These are phyloP conservation scores for Proctacanthus coquilletti DNA, from an alignment of 1,140 invertebrate genomes.

Conservation along the genomic window DNA sequence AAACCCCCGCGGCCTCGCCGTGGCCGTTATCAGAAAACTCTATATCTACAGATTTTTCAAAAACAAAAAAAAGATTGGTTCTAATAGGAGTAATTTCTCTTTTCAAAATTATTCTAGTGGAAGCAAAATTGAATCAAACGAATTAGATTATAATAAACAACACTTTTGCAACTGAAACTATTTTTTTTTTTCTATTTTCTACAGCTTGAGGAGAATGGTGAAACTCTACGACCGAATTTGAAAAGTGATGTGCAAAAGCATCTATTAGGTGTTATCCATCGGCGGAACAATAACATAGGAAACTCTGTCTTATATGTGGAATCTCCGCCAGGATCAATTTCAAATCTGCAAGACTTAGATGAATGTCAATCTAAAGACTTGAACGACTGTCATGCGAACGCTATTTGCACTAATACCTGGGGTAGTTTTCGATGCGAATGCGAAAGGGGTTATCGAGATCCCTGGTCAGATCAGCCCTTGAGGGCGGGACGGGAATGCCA, in stretches of 20 bases:
- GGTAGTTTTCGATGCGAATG: conserved; percentile 79
- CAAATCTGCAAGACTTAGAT: conserved; percentile 66
- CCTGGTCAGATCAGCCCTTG: conserved; percentile 40
- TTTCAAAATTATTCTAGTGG: too few species aligned
- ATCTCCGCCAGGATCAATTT: conserved; percentile 55
- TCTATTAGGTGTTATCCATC: conserved; percentile 63
- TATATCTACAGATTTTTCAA: too few species aligned
- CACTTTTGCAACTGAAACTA: too few species aligned
- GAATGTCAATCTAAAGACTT: conserved; percentile 72
- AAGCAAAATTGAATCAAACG: too few species aligned
- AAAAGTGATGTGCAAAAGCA: conserved; percentile 66
- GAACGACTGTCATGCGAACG: conserved; percentile 81
- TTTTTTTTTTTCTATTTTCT: too few species aligned
- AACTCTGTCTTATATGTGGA: conserved; percentile 71
- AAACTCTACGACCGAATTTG: conserved; percentile 48
- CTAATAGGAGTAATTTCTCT: too few species aligned
- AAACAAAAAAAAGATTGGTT: too few species aligned
- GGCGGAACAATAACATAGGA: conserved; percentile 71
- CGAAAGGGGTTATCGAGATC: conserved; percentile 60
- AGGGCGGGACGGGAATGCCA: conserved; percentile 57
- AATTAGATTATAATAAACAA: too few species aligned
- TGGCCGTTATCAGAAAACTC: too few species aligned
- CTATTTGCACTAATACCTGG: conserved; percentile 75
- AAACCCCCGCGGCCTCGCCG: too few species aligned
- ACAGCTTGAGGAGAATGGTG: conserved; percentile 43